phyloP scores from a whole-genome alignment of 2,797 vertebrate species.

The Paguma larvata region DNA sequence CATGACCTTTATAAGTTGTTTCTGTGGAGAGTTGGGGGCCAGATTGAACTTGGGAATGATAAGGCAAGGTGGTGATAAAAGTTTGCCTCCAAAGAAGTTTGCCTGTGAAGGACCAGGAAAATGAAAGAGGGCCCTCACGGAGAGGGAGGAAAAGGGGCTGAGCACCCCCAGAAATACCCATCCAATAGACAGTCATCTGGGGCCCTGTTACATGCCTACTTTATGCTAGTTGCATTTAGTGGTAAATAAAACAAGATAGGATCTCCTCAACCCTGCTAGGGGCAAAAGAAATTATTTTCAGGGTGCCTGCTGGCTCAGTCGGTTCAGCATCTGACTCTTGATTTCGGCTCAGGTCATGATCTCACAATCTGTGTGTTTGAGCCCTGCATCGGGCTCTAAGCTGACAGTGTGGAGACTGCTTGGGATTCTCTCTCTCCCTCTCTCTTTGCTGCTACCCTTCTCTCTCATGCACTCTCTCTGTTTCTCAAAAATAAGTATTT shows the following conservation, averaged over 20 bases:
- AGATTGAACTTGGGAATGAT: not conserved
- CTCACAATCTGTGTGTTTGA: no score
- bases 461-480: no score
- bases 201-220: not conserved
- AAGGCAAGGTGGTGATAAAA: not conserved
- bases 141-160: not conserved
- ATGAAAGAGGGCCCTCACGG: not conserved
- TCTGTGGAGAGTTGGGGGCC: not conserved
- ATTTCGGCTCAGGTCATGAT: no score
- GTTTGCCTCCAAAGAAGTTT: not conserved
- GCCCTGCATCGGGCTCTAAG: no score
- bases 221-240: not conserved
- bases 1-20: not conserved
- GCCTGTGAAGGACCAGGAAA: not conserved
- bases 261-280: not conserved
- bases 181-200: not conserved
- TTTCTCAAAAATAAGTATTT: no score
- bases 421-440: no score
- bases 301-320: no score
- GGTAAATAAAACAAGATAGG: not conserved
- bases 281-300: not conserved
- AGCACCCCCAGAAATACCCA: not conserved
- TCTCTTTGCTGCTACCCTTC: no score
- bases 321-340: no score
- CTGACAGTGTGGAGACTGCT: no score